A percentile compares a stretch with the other conserved stretches of the same genome.
These are phyloP conservation scores for Manis javanica DNA, from an alignment of 2,797 vertebrate species.

Conservation along the genomic window DNA sequence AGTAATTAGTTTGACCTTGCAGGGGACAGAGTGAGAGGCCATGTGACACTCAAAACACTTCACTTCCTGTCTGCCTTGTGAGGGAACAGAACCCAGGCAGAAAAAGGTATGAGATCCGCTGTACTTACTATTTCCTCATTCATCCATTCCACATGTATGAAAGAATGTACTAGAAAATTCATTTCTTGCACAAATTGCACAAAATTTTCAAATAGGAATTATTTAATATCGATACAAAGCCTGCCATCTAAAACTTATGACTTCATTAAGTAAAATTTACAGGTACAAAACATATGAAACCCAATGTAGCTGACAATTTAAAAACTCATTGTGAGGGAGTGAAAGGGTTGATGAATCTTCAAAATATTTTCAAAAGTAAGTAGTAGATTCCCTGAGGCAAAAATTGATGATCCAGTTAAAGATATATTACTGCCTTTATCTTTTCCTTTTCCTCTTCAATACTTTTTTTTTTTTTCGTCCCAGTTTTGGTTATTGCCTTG, in stretches of 20 bases:
- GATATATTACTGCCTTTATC: neutral
- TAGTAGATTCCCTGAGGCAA: neutral
- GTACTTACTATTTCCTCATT: neutral
- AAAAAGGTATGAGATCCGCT: too few species aligned
- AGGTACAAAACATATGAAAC: neutral
- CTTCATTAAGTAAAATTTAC: neutral
- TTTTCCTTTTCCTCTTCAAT: neutral
- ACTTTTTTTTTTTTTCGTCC: neutral
- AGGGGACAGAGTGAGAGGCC: neutral
- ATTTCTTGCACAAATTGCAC: neutral
- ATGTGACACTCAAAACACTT: accelerated
- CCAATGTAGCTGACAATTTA: neutral
- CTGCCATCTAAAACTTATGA: neutral
- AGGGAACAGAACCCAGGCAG: accelerated
- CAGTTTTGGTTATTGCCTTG: neutral
- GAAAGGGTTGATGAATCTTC: neutral
- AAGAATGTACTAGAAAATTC: neutral
- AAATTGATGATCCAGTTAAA: neutral
- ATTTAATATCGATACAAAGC: neutral
- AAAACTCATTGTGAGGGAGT: neutral
- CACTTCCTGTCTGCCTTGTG: accelerated
- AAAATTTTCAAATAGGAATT: neutral
- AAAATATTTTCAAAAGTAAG: neutral
- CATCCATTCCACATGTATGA: neutral
- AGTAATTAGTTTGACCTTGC: neutral